A percentile compares a stretch with the other conserved stretches of the same genome.
Evolutionary conservation across 1,140 invertebrate genomes (phyloP).

Genomic region (Hylyphantes graminicola): DNA sequence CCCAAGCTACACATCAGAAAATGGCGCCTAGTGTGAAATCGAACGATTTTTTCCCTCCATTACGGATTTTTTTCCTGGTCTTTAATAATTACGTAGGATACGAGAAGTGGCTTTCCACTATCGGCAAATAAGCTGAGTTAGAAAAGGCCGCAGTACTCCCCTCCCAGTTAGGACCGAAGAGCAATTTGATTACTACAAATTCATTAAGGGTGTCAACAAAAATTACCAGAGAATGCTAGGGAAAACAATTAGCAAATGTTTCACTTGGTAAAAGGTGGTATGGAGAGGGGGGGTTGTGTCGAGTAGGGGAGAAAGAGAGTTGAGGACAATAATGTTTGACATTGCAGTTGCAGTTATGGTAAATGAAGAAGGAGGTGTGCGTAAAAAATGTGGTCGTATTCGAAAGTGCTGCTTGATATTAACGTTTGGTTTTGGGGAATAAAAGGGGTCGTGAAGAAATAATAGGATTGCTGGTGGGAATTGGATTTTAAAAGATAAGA

Average conservation of each 20-base stretch:
- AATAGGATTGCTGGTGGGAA: neutral
- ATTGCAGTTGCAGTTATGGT: constrained; percentile 37
- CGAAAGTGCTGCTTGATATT: constrained; percentile 16
- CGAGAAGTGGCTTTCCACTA: constrained; percentile 14
- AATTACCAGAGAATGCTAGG: constrained; percentile 31
- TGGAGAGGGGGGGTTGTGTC: neutral
- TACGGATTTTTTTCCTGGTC: neutral
- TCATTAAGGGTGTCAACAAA: constrained; percentile 60
- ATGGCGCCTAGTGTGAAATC: constrained; percentile 19
- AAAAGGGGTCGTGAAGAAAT: constrained; percentile 28
- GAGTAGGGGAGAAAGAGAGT: neutral
- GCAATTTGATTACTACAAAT: constrained; percentile 61
- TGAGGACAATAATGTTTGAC: constrained; percentile 53
- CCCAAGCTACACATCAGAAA: neutral
- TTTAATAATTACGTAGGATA: constrained; percentile 8
- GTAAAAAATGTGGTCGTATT: constrained; percentile 19
- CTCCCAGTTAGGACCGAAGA: constrained; percentile 19
- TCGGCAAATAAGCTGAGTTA: constrained; percentile 36
- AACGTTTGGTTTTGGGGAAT: neutral
- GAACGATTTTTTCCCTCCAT: constrained; percentile 6
- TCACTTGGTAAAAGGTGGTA: neutral
- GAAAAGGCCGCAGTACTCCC: constrained; percentile 10
- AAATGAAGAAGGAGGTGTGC: constrained; percentile 46
- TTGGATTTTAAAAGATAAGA: too few species aligned
- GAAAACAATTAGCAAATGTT: constrained; percentile 59